phyloP scores from a whole-genome alignment of 2,797 vertebrate genomes.

The Sebastes itinus region DNA sequence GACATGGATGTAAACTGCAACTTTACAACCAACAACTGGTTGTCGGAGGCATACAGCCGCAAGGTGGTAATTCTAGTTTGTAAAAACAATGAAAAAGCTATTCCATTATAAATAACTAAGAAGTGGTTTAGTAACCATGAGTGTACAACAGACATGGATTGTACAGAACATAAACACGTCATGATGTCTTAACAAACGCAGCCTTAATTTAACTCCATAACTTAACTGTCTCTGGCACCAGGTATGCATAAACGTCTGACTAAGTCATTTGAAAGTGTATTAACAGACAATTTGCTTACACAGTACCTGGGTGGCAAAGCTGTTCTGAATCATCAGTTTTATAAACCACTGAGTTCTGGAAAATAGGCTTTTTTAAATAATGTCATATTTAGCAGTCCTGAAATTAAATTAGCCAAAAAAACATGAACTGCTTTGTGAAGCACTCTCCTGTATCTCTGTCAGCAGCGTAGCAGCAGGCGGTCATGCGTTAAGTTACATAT shows the following conservation, averaged over 20 bases:
- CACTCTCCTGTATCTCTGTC: slow-evolving; percentile 22
- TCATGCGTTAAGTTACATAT: slow-evolving; percentile 49
- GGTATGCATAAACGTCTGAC: neutral
- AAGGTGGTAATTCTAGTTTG: neutral
- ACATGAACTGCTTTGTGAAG: slow-evolving; percentile 21
- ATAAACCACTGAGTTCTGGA: neutral
- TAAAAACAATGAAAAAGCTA: neutral
- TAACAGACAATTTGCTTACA: neutral
- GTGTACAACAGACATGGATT: neutral
- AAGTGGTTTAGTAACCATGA: neutral
- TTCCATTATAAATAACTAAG: neutral
- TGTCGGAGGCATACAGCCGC: accelerated
- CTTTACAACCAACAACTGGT: too few relatives aligned
- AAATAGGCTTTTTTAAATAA: neutral
- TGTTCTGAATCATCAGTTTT: neutral
- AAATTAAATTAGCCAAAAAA: slow-evolving; percentile 18
- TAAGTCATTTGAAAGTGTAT: neutral
- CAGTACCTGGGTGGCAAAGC: neutral
- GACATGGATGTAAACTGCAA: too few relatives aligned
- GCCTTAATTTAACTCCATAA: neutral
- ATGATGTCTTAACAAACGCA: neutral
- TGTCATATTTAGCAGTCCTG: neutral
- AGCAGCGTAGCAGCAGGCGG: slow-evolving; percentile 24
- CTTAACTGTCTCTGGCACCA: neutral
- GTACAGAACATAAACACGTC: neutral